These are phyloP conservation scores for Carassius carassius DNA, from an alignment of 2,113 vertebrate genomes.

Conservation along the genomic window DNA sequence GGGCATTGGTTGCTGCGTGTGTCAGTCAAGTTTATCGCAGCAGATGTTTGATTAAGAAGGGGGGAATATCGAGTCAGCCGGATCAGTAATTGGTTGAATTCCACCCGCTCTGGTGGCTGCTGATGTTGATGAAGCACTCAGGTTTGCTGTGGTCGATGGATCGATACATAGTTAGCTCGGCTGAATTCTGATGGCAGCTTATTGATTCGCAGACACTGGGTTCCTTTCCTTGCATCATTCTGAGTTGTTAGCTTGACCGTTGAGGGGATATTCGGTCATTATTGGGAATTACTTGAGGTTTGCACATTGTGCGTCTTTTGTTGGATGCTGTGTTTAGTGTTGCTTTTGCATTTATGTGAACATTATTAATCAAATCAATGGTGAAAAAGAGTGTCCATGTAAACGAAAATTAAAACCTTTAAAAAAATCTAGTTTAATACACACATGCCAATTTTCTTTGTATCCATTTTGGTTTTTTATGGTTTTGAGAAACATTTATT, in stretches of 20 bases:
- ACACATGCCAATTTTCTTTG: not conserved
- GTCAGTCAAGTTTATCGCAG: not conserved
- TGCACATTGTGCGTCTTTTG: not conserved
- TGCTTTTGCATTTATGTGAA: not conserved
- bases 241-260: constrained; percentile 21
- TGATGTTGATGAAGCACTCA: constrained; percentile 12
- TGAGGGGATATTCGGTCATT: not conserved
- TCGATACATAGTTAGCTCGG: constrained; percentile 28
- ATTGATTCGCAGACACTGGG: constrained; percentile 26
- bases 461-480: not conserved
- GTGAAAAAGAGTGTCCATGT: not conserved
- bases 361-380: not conserved
- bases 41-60: constrained; percentile 30
- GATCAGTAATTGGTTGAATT: constrained; percentile 27
- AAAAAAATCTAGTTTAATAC: not conserved
- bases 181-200: constrained; percentile 32
- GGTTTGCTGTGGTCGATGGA: constrained; percentile 10
- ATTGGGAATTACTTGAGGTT: not conserved
- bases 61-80: constrained; percentile 13
- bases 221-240: not conserved
- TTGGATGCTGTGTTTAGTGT: not conserved
- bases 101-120: not conserved
- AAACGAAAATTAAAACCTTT: not conserved
- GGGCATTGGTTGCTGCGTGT: not conserved
- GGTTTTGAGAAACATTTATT: not conserved